phyloP scores from a whole-genome alignment of 2,113 vertebrate genomes.

The Charina bottae region DNA sequence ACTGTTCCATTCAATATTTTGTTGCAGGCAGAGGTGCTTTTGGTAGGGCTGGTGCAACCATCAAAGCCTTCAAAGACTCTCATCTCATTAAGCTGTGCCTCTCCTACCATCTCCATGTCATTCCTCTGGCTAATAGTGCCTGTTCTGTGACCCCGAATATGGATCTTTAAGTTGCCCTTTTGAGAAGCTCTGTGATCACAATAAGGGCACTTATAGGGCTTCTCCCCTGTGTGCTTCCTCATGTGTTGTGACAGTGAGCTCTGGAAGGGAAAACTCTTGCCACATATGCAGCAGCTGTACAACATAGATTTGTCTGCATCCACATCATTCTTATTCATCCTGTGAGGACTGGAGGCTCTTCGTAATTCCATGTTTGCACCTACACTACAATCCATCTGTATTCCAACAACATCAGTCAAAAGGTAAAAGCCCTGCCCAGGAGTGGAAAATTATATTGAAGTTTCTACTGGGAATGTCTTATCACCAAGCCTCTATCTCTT shows the following conservation, averaged over 20 bases:
- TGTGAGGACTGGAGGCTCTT: conserved; percentile 72
- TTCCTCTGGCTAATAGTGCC: conserved; percentile 85
- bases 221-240: conserved; percentile 93
- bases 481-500: conserved; percentile 53
- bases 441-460: conserved; percentile 12
- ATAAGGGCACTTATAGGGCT: conserved; percentile 97
- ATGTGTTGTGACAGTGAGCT: conserved; percentile 96
- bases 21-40: conserved; percentile 91
- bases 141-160: conserved; percentile 92
- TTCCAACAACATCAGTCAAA: conserved; percentile 46
- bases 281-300: conserved; percentile 88
- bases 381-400: conserved; percentile 78
- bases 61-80: conserved; percentile 86
- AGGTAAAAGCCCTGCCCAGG: conserved; percentile 41
- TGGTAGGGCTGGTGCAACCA: conserved; percentile 88
- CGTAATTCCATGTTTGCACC: conserved; percentile 78
- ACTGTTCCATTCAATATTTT: conserved; percentile 79
- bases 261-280: conserved; percentile 94
- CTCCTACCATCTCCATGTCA: conserved; percentile 79
- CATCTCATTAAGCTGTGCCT: conserved; percentile 76
- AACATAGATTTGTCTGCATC: conserved; percentile 80
- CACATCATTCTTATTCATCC: conserved; percentile 68
- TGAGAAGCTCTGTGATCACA: conserved; percentile 94
- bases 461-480: conserved; percentile 64
- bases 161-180: conserved; percentile 95